Evolutionary conservation across 2,797 vertebrate species (phyloP).

Genomic region (Tiaroga cobitis): DNA sequence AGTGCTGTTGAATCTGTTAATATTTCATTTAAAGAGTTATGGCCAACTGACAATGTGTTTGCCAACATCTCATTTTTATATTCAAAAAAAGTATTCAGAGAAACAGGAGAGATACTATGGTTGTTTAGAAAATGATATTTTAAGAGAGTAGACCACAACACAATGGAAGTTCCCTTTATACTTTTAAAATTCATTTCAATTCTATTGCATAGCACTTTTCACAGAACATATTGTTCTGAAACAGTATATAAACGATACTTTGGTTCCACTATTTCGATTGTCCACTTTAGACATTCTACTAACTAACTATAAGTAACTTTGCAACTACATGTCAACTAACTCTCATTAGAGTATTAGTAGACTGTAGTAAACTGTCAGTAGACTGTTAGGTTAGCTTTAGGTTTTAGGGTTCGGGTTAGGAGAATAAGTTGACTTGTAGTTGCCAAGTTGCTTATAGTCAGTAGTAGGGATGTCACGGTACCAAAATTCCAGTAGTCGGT

Average conservation of each 20-base stretch:
- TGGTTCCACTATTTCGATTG: no score
- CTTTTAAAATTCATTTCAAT: neutral
- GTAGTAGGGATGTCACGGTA: no score
- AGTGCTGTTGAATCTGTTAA: constrained; percentile 7
- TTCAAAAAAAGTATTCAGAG: neutral
- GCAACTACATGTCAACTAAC: no score
- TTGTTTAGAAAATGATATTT: neutral
- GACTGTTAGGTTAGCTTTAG: no score
- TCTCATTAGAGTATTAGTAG: no score
- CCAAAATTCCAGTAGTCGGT: no score
- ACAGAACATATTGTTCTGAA: neutral
- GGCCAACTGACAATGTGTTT: neutral
- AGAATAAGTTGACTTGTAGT: no score
- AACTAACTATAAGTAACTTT: no score
- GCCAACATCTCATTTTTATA: neutral
- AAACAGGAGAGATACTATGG: neutral
- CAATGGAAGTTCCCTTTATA: neutral
- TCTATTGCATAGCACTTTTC: neutral
- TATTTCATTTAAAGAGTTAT: neutral
- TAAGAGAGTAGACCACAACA: neutral
- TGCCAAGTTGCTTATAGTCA: no score
- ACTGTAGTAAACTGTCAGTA: no score
- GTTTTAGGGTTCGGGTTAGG: no score
- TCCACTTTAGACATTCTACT: no score
- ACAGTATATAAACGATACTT: neutral